Evolutionary conservation across 1,140 invertebrate species (phyloP).

Genomic region (Argopecten irradians): DNA sequence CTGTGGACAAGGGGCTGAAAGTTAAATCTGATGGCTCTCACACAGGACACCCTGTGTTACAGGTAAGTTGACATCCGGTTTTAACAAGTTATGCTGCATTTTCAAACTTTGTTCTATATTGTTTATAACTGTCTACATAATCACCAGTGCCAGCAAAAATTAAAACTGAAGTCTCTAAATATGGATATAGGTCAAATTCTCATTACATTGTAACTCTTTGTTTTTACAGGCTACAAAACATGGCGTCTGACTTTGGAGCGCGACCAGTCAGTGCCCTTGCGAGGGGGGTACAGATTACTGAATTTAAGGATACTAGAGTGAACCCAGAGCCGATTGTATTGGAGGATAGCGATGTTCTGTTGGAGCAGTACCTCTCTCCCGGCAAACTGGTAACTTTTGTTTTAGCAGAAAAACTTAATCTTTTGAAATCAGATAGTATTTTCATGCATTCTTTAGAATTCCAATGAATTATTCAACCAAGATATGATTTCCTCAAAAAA

Average conservation of each 20-base stretch:
- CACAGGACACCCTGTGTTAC: conserved; percentile 43
- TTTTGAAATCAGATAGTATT: too few species aligned
- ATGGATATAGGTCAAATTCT: neutral
- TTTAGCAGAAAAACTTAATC: too few species aligned
- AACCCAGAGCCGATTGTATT: conserved; percentile 73
- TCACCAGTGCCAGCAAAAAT: too few species aligned
- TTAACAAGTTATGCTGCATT: too few species aligned
- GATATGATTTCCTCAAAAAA: too few species aligned
- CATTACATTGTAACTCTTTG: neutral
- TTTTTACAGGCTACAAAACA: conserved; percentile 50
- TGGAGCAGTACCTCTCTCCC: conserved; percentile 72
- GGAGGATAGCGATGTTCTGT: conserved; percentile 72
- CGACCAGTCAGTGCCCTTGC: conserved; percentile 68
- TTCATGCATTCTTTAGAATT: too few species aligned
- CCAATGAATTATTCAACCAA: too few species aligned
- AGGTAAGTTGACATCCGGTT: conserved; percentile 24
- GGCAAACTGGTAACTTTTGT: conserved; percentile 60
- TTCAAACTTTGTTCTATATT: too few species aligned
- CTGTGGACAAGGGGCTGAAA: conserved; percentile 1
- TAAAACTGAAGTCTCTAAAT: too few species aligned
- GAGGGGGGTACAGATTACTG: conserved; percentile 69
- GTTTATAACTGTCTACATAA: too few species aligned
- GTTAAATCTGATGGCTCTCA: conserved; percentile 41
- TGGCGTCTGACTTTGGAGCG: conserved; percentile 50
- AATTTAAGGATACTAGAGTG: conserved; percentile 68